These are phyloP conservation scores for Microcebus griseorufus DNA, from an alignment of 2,113 vertebrate genomes.

Conservation along the genomic window DNA sequence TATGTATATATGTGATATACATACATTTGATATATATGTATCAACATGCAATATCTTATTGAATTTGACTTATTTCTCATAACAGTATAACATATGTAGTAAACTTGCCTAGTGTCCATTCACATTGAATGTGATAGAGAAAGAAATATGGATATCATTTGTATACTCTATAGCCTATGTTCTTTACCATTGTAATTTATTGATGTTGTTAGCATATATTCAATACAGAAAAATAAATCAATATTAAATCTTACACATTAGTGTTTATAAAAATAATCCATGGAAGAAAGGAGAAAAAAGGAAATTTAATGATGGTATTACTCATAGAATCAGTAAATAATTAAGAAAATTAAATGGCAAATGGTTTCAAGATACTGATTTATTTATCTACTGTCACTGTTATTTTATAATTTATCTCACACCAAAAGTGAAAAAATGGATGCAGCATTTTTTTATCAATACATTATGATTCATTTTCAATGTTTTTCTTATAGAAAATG, in stretches of 20 bases:
- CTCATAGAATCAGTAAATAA: conserved; percentile 21
- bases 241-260: background rate
- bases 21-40: background rate
- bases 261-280: background rate
- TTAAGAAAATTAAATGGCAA: background rate
- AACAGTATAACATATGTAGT: background rate
- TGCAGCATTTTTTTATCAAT: background rate
- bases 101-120: background rate
- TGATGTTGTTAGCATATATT: background rate
- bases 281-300: background rate
- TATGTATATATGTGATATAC: background rate
- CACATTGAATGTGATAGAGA: background rate
- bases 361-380: background rate
- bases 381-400: background rate
- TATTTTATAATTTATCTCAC: background rate
- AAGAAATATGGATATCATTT: background rate
- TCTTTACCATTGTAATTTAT: background rate
- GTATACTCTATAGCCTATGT: background rate
- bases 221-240: background rate
- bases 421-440: conserved; percentile 6
- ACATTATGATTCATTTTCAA: background rate
- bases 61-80: background rate
- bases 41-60: background rate
- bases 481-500: background rate
- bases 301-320: background rate